Percentiles rank a stretch among this genome's conserved stretches.
Conservation (phyloP, 2,797 vertebrate species). For the Numenius phaeopus region DNA sequence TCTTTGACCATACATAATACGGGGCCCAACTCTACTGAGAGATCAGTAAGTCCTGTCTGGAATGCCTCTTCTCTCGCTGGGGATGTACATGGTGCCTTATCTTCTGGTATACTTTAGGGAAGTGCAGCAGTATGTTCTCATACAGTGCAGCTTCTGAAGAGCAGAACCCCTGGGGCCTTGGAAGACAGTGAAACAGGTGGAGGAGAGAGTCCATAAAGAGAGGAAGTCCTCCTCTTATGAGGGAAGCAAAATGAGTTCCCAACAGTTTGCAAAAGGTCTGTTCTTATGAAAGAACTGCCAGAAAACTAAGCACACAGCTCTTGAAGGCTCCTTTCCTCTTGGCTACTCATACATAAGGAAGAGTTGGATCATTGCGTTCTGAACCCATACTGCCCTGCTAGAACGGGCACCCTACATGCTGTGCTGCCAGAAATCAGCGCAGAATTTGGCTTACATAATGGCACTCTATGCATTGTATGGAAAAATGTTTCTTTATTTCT, state of each 20-base stretch:
- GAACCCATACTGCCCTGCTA: background rate
- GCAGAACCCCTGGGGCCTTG: background rate
- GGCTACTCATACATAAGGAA: background rate
- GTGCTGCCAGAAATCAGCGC: background rate
- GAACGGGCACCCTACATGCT: too few species aligned
- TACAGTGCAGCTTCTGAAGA: background rate
- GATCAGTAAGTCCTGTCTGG: background rate
- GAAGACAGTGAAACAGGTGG: background rate
- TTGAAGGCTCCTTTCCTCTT: background rate
- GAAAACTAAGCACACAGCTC: background rate
- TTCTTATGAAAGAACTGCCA: background rate
- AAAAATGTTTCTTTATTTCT: background rate
- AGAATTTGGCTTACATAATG: rapidly evolving
- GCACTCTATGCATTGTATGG: background rate
- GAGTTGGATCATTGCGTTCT: background rate
- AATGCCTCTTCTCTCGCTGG: background rate
- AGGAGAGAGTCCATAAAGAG: background rate
- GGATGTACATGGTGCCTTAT: background rate
- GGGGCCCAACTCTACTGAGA: background rate
- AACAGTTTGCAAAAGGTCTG: background rate
- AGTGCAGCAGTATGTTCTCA: background rate
- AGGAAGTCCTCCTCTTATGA: rapidly evolving
- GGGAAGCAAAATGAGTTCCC: background rate
- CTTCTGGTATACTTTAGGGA: background rate
- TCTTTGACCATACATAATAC: background rate